These are phyloP conservation scores for Mus spretus DNA, from an alignment of 2,797 vertebrate species.

Conservation along the genomic window DNA sequence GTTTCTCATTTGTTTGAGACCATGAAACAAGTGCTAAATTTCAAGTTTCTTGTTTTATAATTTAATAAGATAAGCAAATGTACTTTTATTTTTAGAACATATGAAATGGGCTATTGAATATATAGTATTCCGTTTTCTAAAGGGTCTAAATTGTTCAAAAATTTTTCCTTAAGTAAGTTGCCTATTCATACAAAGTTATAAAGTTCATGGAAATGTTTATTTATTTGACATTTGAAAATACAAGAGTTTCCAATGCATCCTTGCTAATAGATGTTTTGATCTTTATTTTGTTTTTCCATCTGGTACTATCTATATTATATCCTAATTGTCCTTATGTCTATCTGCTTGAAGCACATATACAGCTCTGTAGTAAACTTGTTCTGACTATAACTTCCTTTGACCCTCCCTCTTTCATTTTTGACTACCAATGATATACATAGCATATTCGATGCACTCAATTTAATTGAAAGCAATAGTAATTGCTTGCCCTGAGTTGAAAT, in stretches of 20 bases:
- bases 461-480: conserved; percentile 2
- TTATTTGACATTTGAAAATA: background rate
- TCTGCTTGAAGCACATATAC: background rate
- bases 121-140: background rate
- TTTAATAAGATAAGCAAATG: background rate
- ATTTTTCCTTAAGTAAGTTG: background rate
- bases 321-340: background rate
- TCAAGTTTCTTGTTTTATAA: background rate
- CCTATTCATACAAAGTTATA: background rate
- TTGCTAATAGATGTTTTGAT: background rate
- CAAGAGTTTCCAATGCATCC: background rate
- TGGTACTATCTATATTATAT: background rate
- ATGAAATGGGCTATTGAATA: background rate
- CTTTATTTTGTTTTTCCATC: background rate
- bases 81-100: background rate
- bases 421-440: background rate
- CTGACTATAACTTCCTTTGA: background rate
- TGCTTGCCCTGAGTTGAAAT: background rate
- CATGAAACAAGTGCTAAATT: background rate
- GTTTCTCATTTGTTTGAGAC: background rate
- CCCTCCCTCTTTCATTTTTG: background rate
- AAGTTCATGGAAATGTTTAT: background rate
- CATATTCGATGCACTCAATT: background rate
- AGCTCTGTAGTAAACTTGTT: background rate
- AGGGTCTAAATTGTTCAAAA: background rate